phyloP scores from a whole-genome alignment of 2,113 vertebrate species.

The Phalacrocorax brasilianus region DNA sequence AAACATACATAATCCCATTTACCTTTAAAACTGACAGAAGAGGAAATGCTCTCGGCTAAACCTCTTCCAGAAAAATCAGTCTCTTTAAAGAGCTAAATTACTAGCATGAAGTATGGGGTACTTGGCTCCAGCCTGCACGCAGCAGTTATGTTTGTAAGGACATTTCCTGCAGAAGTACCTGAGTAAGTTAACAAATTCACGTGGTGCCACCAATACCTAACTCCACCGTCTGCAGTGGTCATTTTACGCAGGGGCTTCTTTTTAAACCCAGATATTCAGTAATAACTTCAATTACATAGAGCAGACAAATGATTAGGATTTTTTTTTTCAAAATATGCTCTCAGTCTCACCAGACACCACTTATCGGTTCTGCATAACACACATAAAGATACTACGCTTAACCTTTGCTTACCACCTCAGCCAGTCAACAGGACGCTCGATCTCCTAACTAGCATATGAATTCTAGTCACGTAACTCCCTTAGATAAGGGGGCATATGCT shows the following conservation, averaged over 20 bases:
- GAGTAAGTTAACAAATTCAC: conserved; percentile 23
- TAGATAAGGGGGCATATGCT: too few species aligned
- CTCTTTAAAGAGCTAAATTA: not conserved
- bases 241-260: not conserved
- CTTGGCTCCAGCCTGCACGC: not conserved
- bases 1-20: not conserved
- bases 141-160: not conserved
- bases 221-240: not conserved
- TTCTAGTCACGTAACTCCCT: not conserved
- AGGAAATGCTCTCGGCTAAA: not conserved
- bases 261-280: not conserved
- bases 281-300: not conserved
- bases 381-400: accelerated
- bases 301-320: not conserved
- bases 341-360: not conserved
- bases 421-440: accelerated
- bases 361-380: not conserved
- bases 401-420: not conserved
- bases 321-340: not conserved
- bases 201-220: not conserved
- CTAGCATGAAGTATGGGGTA: not conserved
- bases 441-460: not conserved
- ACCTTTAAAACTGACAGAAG: not conserved
- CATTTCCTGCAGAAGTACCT: conserved; percentile 1
- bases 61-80: not conserved